Percentiles rank a stretch among this genome's conserved stretches.
Conservation (phyloP, 2,797 vertebrate genomes). For the Manis pentadactyla region DNA sequence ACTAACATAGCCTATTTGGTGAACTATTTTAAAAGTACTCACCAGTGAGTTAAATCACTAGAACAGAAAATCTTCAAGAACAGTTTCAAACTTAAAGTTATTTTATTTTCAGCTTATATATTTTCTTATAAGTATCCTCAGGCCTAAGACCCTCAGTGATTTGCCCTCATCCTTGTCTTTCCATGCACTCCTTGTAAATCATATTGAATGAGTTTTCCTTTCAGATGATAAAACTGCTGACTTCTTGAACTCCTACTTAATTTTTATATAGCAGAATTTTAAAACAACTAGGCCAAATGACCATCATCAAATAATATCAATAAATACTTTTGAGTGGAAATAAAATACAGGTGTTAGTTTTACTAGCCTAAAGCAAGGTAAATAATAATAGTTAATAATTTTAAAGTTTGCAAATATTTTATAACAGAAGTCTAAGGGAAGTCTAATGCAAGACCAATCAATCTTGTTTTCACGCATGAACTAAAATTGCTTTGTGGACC, state of each 20-base stretch:
- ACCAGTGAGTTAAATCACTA: not conserved
- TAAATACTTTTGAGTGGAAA: not conserved
- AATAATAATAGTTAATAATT: constrained; percentile 36
- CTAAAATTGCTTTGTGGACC: not conserved
- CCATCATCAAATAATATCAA: not conserved
- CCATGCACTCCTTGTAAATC: not conserved
- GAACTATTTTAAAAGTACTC: not conserved
- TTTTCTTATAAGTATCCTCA: not conserved
- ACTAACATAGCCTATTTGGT: not conserved
- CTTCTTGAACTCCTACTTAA: constrained; percentile 3
- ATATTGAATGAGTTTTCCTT: not conserved
- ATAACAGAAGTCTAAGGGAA: constrained; percentile 6
- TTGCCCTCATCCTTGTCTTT: not conserved
- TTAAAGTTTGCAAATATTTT: constrained; percentile 40
- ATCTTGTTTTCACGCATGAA: not conserved
- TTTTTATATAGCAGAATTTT: not conserved
- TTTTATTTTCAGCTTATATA: not conserved
- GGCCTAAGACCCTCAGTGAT: not conserved
- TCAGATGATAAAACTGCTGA: not conserved
- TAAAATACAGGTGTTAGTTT: constrained; percentile 13
- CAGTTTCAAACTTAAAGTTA: not conserved
- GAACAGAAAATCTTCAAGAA: not conserved
- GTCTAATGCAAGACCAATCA: not conserved
- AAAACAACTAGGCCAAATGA: not conserved
- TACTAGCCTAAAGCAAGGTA: constrained; percentile 18